Base-by-base conservation (phyloP, 2,888 invertebrate species). In the Disparrhopalites patrizii region DNA sequence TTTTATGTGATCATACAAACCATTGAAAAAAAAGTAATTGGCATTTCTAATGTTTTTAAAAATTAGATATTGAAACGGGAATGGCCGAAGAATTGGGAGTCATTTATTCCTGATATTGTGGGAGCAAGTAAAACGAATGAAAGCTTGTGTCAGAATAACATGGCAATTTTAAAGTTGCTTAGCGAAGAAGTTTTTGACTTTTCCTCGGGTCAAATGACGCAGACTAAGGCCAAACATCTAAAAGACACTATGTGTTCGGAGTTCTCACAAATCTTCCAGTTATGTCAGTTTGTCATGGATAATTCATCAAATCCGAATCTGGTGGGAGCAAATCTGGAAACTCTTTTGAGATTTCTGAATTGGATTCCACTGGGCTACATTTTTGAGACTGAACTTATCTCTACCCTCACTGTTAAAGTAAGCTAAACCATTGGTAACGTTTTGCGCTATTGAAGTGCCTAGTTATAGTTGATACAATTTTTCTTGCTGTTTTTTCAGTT, bases 361-460 rank as follows among this genome's bases (percentile, higher is more conserved):
- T 99, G 99, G 99, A 98, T 99, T 78, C 99, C 99, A n/a, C 84
- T 99, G 70, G 99, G 99, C 13, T 99, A 99, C 80, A 98, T 99
- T 79, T 99, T 99, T 83, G 98, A 99, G 84, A 99, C 99, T 75
- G 93, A 95, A 79, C 83, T 99, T 64, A 94, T 98, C 76, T 89
- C 88, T 76, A 95, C 95, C 62, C 84, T 99, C 63, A 91, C 94
- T 77, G 91, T 88, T 79, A 98, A 96, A 82, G 82, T 82, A 77
- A 61, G 52, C 23, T 27, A 27, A 23, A 15, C 25, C 43, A 28
- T 20, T 62, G 38, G 28, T 36, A 36, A 36, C 36, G 8, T 36
- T 10, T 15, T 36, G 36, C 36, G 8, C 8, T 36, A 7, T 36
- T 15, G 36, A 52, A 15, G n/a, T 62, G 23, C 5, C 7, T 43